These are phyloP conservation scores for Diceros bicornis DNA, from an alignment of 2,797 vertebrate genomes.

Conservation along the genomic window DNA sequence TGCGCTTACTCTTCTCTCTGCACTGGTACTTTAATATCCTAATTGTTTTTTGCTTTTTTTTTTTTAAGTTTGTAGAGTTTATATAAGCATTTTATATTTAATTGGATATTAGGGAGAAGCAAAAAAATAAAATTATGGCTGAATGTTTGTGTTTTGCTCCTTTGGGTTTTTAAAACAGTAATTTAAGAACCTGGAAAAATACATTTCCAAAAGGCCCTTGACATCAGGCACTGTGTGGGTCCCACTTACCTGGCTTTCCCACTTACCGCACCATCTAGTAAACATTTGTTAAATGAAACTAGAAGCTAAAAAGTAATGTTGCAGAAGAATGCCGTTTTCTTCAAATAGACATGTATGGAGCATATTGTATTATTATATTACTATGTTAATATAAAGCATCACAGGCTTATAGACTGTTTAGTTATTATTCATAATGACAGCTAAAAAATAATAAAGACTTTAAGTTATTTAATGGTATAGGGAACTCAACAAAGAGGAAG, in stretches of 20 bases:
- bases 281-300: neutral
- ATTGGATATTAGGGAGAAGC: neutral
- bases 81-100: neutral
- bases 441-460: neutral
- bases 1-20: neutral
- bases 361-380: constrained; percentile 2
- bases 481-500: neutral
- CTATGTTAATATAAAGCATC: neutral
- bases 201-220: neutral
- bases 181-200: constrained; percentile 18
- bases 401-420: neutral
- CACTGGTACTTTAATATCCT: neutral
- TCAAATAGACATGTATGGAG: neutral
- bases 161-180: neutral
- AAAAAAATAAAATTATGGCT: neutral
- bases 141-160: neutral
- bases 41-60: neutral
- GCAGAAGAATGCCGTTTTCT: constrained; percentile 3
- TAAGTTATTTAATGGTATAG: neutral
- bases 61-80: neutral
- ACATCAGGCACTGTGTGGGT: neutral
- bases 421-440: neutral
- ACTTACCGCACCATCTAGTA: neutral
- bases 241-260: neutral
- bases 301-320: neutral